Evolutionary conservation across 2,888 invertebrate species (phyloP).

Genomic region (Gisinianus flammeolus): DNA sequence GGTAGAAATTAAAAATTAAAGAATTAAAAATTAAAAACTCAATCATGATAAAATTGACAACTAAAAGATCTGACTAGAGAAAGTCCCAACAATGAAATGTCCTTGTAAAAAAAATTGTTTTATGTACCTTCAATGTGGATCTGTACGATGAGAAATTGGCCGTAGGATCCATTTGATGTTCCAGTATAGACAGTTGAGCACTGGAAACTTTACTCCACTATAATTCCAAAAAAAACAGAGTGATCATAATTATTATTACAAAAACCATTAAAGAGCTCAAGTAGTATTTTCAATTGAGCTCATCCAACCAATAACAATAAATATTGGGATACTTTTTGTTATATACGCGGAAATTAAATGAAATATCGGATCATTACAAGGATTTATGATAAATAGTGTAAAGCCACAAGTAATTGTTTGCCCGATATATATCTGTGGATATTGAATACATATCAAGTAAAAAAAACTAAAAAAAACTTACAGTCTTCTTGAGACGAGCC

Average conservation of each 20-base stretch:
- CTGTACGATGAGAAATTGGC: conserved; percentile 88
- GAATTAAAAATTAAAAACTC: too few species aligned
- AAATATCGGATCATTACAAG: too few species aligned
- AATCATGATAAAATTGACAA: too few species aligned
- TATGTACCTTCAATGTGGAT: conserved; percentile 76
- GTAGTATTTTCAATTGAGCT: not conserved
- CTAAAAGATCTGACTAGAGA: not conserved
- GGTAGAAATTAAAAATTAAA: not conserved
- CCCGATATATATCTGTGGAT: too few species aligned
- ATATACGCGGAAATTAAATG: too few species aligned
- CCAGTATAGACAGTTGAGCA: conserved; percentile 80
- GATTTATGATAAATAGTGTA: too few species aligned
- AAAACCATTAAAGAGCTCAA: too few species aligned
- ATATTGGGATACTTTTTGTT: too few species aligned
- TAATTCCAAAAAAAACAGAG: conserved; percentile 55
- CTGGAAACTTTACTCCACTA: conserved; percentile 88
- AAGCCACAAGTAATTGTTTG: too few species aligned
- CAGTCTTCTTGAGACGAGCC: conserved; percentile 66
- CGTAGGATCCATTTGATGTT: conserved; percentile 89
- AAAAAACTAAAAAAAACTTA: too few species aligned
- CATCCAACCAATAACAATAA: not conserved
- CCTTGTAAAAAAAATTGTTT: not conserved
- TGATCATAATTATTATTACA: too few species aligned
- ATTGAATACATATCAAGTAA: too few species aligned
- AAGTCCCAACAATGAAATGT: not conserved